Conservation (phyloP, 2,797 vertebrate species). For the Halcyon leucocephala region DNA sequence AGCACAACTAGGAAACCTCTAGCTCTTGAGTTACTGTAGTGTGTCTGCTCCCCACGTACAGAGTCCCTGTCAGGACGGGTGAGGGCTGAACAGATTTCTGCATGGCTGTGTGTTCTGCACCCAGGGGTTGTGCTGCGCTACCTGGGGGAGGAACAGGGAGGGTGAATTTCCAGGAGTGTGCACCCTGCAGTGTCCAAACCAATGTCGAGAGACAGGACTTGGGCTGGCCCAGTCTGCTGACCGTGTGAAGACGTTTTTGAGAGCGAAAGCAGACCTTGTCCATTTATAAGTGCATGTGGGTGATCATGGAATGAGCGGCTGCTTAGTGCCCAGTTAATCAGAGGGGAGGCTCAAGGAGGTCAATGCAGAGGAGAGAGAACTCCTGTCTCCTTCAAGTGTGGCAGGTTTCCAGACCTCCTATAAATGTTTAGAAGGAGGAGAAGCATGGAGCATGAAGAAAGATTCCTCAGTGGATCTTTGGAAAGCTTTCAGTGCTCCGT, state of each 20-base stretch:
- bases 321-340: background rate
- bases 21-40: background rate
- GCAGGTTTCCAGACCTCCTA: background rate
- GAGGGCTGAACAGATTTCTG: background rate
- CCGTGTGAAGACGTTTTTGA: background rate
- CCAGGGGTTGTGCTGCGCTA: rapidly evolving
- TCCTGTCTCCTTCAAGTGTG: background rate
- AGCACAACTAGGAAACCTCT: background rate
- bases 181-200: background rate
- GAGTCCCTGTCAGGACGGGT: background rate
- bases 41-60: background rate
- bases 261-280: background rate
- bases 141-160: background rate
- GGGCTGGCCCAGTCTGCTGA: background rate
- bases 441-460: background rate
- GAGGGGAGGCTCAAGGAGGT: background rate
- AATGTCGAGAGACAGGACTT: background rate
- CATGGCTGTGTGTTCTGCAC: background rate
- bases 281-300: background rate
- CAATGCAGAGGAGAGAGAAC: background rate
- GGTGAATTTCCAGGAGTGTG: background rate
- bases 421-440: background rate
- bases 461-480: background rate
- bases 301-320: background rate
- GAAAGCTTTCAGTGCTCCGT: background rate